Evolutionary conservation across 2,797 vertebrate genomes (phyloP).

Genomic region (Buceros bicornis): DNA sequence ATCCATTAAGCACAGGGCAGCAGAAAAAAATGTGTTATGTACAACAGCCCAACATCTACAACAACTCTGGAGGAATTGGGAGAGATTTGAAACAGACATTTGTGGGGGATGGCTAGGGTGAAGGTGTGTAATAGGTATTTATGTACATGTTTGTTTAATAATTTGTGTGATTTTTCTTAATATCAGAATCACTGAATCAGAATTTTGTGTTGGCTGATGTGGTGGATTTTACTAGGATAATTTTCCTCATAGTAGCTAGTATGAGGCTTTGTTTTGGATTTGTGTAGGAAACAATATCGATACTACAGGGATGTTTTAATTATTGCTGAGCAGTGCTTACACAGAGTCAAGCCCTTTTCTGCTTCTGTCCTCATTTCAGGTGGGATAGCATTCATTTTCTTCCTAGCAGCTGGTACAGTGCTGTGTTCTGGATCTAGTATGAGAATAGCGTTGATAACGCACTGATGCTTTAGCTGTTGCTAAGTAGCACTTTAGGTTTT

Average conservation of each 20-base stretch:
- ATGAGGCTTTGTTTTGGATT: background rate
- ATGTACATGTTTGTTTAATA: background rate
- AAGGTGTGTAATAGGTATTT: background rate
- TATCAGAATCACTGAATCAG: background rate
- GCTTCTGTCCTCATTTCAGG: too few species aligned
- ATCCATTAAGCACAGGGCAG: background rate
- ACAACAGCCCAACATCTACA: rapidly evolving
- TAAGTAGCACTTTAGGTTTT: too few species aligned
- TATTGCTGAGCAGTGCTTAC: background rate
- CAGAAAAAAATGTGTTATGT: background rate
- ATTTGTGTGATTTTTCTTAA: rapidly evolving
- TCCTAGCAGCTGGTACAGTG: too few species aligned
- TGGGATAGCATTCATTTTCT: too few species aligned
- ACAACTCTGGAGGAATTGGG: background rate
- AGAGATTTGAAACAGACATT: background rate
- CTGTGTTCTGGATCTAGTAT: too few species aligned
- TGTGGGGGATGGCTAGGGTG: background rate
- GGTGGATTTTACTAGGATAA: background rate
- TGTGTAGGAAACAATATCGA: background rate
- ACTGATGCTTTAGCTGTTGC: too few species aligned
- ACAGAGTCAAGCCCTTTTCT: background rate
- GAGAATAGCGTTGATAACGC: too few species aligned
- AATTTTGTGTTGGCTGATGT: background rate
- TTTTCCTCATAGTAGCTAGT: background rate
- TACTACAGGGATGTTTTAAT: background rate